phyloP scores from a whole-genome alignment of 2,888 invertebrate genomes.

The Autographa pulchrina region DNA sequence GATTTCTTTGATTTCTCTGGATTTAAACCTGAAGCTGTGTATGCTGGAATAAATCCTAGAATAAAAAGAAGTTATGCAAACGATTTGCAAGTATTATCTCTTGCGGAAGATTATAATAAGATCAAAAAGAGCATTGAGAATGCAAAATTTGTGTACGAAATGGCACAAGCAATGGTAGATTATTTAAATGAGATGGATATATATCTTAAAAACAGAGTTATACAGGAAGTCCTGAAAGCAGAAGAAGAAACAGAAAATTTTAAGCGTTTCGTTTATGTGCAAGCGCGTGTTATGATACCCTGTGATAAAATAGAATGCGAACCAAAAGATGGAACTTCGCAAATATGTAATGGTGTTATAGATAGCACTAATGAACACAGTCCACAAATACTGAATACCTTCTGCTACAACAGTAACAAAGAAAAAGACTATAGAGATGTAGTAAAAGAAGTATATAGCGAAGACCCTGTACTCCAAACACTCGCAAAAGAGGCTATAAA shows the following conservation, averaged over 20 bases:
- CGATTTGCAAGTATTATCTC: conserved; percentile 71
- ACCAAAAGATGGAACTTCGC: conserved; percentile 70
- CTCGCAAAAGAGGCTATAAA: conserved; percentile 67
- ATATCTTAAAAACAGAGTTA: conserved; percentile 69
- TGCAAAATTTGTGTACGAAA: conserved; percentile 71
- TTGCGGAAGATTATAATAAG: conserved; percentile 72
- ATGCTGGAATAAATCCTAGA: conserved; percentile 58
- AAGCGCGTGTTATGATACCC: conserved; percentile 72
- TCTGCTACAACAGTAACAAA: conserved; percentile 81
- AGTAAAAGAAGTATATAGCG: conserved; percentile 63
- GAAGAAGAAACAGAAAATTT: conserved; percentile 76
- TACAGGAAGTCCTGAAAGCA: conserved; percentile 74
- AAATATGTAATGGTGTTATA: conserved; percentile 89
- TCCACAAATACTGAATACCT: conserved; percentile 84
- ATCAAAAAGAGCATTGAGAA: conserved; percentile 73
- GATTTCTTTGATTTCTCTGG: conserved; percentile 80
- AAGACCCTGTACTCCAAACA: conserved; percentile 72
- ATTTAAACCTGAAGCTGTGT: conserved; percentile 60
- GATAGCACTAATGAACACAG: conserved; percentile 76
- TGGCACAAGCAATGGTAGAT: conserved; percentile 75
- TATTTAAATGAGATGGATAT: conserved; percentile 78
- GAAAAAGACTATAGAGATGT: conserved; percentile 47
- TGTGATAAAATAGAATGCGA: conserved; percentile 74
- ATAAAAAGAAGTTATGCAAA: conserved; percentile 74
- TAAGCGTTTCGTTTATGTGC: conserved; percentile 75